These are phyloP conservation scores for Myotis myotis DNA, from an alignment of 2,797 vertebrate genomes.

Conservation along the genomic window DNA sequence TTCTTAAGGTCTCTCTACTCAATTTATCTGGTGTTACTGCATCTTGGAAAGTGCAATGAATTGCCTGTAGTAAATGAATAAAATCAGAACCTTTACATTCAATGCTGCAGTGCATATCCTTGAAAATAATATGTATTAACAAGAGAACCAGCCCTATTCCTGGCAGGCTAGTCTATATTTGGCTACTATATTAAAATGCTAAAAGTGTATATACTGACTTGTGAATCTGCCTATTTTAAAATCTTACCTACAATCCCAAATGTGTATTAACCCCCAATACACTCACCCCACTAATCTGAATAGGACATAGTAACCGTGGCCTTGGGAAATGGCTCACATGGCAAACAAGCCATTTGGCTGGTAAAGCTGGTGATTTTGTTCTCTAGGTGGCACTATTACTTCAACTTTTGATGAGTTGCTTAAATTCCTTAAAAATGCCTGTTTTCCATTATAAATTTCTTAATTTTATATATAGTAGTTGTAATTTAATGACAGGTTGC, in stretches of 20 bases:
- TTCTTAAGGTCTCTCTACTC: conserved; percentile 35
- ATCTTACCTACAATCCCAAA: background rate
- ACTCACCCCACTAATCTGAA: background rate
- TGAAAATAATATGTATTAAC: conserved; percentile 43
- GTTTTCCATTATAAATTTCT: conserved; percentile 57
- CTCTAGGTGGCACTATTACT: conserved; percentile 81
- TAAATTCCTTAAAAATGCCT: conserved; percentile 67
- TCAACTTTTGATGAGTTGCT: conserved; percentile 71
- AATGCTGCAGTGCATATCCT: background rate
- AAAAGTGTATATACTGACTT: background rate
- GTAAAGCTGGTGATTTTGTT: conserved; percentile 27
- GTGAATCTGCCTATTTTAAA: conserved; percentile 10
- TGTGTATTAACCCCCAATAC: background rate
- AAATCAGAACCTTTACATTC: conserved; percentile 51
- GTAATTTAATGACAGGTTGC: background rate
- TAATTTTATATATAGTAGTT: conserved; percentile 46
- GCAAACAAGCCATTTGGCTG: background rate
- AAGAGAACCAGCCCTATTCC: background rate
- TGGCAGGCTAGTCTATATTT: background rate
- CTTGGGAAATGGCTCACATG: background rate
- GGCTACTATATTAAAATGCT: background rate
- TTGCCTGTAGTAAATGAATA: conserved; percentile 35
- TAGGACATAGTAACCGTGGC: background rate
- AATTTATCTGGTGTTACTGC: conserved; percentile 53
- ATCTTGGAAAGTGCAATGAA: conserved; percentile 29